A percentile compares a stretch with the other conserved stretches of the same genome.
These are phyloP conservation scores for Diaprepes abbreviatus DNA, from an alignment of 2,888 invertebrate species.

Conservation along the genomic window DNA sequence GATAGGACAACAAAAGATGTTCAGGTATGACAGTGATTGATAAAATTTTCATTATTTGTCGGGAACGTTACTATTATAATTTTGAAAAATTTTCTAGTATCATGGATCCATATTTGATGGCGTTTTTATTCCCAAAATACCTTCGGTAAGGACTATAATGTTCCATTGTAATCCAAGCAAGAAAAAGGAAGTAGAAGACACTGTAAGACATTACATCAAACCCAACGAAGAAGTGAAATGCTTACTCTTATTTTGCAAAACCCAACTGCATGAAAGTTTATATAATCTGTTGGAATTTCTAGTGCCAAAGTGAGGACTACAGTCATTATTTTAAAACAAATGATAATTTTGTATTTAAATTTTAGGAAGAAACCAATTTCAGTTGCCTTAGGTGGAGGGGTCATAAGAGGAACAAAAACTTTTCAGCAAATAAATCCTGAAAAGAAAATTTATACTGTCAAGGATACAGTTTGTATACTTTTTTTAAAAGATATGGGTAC, in stretches of 20 bases:
- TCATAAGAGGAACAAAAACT: conserved; percentile 56
- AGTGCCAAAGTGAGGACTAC: conserved; percentile 54
- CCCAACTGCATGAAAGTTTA: conserved; percentile 49
- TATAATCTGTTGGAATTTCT: conserved; percentile 53
- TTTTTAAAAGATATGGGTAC: conserved; percentile 54
- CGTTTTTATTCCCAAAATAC: conserved; percentile 59
- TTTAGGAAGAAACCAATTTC: conserved; percentile 53
- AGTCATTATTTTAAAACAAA: neutral
- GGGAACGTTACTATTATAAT: too few species aligned
- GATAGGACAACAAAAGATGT: conserved; percentile 46
- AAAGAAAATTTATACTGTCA: conserved; percentile 49
- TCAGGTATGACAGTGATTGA: too few species aligned
- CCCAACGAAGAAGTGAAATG: conserved; percentile 56
- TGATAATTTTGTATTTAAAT: conserved; percentile 15
- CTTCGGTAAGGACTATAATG: conserved; percentile 57
- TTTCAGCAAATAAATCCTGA: conserved; percentile 51
- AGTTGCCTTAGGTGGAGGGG: conserved; percentile 60
- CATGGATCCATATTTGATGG: conserved; percentile 56
- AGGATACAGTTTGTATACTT: conserved; percentile 56
- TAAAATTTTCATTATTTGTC: too few species aligned
- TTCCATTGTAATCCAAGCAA: conserved; percentile 56
- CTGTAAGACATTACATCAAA: conserved; percentile 50
- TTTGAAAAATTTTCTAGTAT: conserved; percentile 13
- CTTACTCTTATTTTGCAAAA: conserved; percentile 57
- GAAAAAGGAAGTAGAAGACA: conserved; percentile 46